A percentile compares a stretch with the other conserved stretches of the same genome.
These are phyloP conservation scores for Cepaea nemoralis DNA, from an alignment of 1,140 invertebrate species.

Conservation along the genomic window DNA sequence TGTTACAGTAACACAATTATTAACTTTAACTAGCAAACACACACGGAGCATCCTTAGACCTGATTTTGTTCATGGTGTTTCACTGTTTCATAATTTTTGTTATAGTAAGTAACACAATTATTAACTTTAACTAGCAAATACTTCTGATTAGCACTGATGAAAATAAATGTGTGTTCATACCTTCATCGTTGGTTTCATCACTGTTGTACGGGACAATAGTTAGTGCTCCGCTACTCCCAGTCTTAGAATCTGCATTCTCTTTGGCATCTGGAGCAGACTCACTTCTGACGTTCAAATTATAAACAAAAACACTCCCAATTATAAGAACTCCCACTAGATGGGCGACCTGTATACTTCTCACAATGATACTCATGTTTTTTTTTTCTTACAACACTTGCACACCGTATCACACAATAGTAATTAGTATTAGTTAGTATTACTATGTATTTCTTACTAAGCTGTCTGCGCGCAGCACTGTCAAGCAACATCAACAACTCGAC, in stretches of 20 bases:
- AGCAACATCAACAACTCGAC: neutral
- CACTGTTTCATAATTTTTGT: no score
- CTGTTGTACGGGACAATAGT: neutral
- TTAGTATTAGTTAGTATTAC: neutral
- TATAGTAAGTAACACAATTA: no score
- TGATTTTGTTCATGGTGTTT: no score
- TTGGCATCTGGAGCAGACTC: neutral
- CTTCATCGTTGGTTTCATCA: constrained; percentile 24
- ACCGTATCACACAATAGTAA: neutral
- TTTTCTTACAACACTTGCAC: no score
- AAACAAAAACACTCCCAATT: constrained; percentile 5
- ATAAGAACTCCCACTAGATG: constrained; percentile 21
- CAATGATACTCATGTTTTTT: constrained; percentile 23
- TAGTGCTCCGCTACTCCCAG: neutral
- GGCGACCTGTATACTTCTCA: constrained; percentile 5
- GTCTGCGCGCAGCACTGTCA: neutral
- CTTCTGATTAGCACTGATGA: no score
- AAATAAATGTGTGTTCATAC: neutral
- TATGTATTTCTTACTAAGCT: no score
- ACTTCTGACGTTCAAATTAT: constrained; percentile 15
- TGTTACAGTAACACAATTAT: no score
- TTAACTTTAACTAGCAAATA: no score
- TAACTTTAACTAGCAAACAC: no score
- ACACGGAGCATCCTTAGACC: no score
- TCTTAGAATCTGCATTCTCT: neutral